Conservation (phyloP, 2,888 invertebrate genomes). For the Malthinus seriepunctatus region DNA sequence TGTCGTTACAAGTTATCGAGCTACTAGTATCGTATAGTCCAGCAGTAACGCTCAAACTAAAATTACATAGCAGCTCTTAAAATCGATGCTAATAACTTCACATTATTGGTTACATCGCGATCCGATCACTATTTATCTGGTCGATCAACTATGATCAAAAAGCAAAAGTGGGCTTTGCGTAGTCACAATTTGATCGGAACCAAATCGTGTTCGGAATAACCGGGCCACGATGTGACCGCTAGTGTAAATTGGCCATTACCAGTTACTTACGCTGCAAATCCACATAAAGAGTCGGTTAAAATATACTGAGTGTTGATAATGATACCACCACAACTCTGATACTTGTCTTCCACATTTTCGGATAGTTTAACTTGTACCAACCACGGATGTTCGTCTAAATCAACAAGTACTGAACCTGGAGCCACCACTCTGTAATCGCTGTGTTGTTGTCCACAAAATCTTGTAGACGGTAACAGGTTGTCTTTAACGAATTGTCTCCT, state of each 20-base stretch:
- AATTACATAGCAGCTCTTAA: too few relatives aligned
- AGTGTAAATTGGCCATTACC: too few relatives aligned
- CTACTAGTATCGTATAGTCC: constrained; percentile 10
- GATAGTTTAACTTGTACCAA: constrained; percentile 10
- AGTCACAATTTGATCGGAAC: too few relatives aligned
- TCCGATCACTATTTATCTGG: too few relatives aligned
- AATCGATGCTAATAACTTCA: too few relatives aligned
- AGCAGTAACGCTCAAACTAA: constrained; percentile 5
- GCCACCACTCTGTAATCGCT: constrained; percentile 5
- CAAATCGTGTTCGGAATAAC: too few relatives aligned
- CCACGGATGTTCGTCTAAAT: constrained; percentile 22
- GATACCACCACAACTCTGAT: constrained; percentile 14
- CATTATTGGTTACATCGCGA: too few relatives aligned
- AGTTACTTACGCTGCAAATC: constrained; percentile 4
- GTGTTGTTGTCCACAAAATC: constrained; percentile 10
- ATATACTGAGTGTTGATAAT: constrained; percentile 17
- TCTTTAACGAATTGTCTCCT: neutral
- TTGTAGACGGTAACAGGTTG: neutral
- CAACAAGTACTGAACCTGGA: too few relatives aligned
- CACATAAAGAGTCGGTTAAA: constrained; percentile 18
- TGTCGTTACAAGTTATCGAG: constrained; percentile 2
- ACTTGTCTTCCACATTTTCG: constrained; percentile 3
- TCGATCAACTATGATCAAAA: too few relatives aligned
- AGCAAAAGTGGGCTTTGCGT: too few relatives aligned
- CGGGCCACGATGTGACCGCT: too few relatives aligned